These are phyloP conservation scores for Brevimyrus niger DNA, from an alignment of 2,113 vertebrate species.

Conservation along the genomic window DNA sequence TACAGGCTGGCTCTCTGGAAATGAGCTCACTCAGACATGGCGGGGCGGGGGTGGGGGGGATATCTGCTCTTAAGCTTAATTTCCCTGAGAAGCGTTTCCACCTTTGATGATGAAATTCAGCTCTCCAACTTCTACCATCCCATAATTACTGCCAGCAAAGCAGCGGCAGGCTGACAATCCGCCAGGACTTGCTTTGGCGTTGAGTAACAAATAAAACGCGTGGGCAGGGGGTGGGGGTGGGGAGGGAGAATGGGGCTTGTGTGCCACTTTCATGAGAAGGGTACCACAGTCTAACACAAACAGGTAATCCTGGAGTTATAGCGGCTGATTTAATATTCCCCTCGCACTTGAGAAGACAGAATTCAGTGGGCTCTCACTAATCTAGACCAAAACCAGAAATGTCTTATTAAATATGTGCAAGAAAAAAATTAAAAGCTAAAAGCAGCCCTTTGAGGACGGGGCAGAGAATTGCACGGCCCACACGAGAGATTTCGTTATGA, in stretches of 20 bases:
- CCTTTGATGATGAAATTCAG: background rate
- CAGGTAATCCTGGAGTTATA: background rate
- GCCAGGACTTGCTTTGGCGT: background rate
- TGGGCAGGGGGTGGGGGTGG: background rate
- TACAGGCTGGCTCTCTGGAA: background rate
- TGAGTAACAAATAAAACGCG: background rate
- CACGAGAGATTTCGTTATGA: constrained; percentile 13
- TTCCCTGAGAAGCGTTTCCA: constrained; percentile 15
- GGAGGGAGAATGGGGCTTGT: background rate
- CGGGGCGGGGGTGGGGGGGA: background rate
- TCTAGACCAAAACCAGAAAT: background rate
- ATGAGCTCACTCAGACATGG: constrained; percentile 3
- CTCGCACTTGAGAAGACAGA: constrained; percentile 9
- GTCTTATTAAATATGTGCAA: constrained; percentile 14
- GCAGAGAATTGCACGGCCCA: background rate
- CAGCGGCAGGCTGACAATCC: background rate
- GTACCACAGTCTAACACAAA: constrained; percentile 7
- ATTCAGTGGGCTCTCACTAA: background rate
- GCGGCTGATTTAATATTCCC: constrained; percentile 16
- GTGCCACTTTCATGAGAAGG: background rate
- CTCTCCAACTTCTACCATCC: background rate
- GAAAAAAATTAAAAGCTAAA: background rate
- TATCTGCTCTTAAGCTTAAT: background rate
- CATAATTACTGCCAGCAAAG: constrained; percentile 5
- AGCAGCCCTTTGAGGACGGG: background rate